Base-by-base conservation (phyloP, 2,113 vertebrate species). In the Hyaena hyaena region DNA sequence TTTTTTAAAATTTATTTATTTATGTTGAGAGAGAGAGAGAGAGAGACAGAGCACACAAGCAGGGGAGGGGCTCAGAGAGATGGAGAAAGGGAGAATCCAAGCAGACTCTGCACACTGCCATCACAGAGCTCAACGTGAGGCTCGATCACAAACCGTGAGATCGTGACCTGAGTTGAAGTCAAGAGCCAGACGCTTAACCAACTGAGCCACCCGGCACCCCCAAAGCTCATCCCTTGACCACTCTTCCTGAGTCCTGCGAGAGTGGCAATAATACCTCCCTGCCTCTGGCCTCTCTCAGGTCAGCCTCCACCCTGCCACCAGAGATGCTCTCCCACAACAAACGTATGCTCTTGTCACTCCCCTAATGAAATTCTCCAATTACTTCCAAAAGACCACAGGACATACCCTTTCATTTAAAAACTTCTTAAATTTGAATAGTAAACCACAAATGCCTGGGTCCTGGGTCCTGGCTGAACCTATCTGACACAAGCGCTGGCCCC, bases 331-430 rank as follows among this genome's bases (percentile, higher is more conserved):
- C 69, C 65, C 55, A 66, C 80, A 96, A 24, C 85, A 92, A 95
- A 79, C 33, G 53, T 81, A 79, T 86, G 73, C 7, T 90, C 85
- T 88, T 80, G n/a, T 21, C 69, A 76, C 35, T 16, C 53, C 66
- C 63, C 85, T 90, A 63, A 23, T 28, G 23, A 91, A 85, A 86
- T 84, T 50, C 79, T 94, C 53, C 53, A 89, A 11, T 86, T 97
- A 35, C 79, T 92, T 82, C 58, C 87, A 85, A 89, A 96, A 93
- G 77, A 85, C 66, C 58, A 91, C 28, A 82, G 68, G 68, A n/a
- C 48, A 93, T 92, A 6, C 71, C 55, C 74, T 65, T 93, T 88
- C 69, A 91, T 63, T 95, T 74, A 92, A 76, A 93, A 95, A 84
- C 19, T 15, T 92, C 65, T 86, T 58, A 93, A 96, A 79, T 80